Conservation (phyloP, 30 jellyfish, hydroid and myxozoan genomes). For the Rhopilema esculentum region DNA sequence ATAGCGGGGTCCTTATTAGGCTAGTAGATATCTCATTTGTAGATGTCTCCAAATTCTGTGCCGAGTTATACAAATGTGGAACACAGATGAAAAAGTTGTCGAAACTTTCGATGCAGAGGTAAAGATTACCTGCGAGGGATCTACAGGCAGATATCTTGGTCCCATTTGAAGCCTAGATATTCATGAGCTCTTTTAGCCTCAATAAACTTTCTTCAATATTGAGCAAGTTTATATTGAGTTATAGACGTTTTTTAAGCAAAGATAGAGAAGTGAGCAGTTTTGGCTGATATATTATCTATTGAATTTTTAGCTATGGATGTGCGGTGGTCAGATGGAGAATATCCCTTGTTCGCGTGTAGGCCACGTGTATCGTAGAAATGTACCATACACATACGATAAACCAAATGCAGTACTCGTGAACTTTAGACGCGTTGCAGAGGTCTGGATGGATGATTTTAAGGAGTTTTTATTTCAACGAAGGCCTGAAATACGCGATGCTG, state of each 20-base stretch:
- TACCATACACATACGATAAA: constrained; percentile 92
- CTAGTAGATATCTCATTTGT: too few relatives aligned
- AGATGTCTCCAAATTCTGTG: not conserved
- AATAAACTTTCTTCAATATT: too few relatives aligned
- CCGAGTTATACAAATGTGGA: too few relatives aligned
- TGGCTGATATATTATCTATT: not conserved
- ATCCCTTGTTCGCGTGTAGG: constrained; percentile 99
- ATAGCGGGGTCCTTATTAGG: too few relatives aligned
- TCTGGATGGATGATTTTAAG: constrained; percentile 99
- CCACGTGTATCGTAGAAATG: constrained; percentile 98
- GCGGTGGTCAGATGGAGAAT: constrained; percentile 98
- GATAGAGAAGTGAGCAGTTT: too few relatives aligned
- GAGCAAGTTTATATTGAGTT: too few relatives aligned
- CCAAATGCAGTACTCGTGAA: constrained; percentile 94
- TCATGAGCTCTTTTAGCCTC: too few relatives aligned
- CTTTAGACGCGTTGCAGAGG: constrained; percentile 98
- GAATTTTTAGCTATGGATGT: constrained; percentile 96
- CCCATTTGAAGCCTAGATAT: too few relatives aligned
- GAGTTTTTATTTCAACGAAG: constrained; percentile 83
- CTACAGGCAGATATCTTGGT: too few relatives aligned
- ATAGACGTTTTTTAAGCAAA: too few relatives aligned
- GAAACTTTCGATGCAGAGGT: too few relatives aligned
- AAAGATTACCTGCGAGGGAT: too few relatives aligned
- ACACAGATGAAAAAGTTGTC: not conserved
- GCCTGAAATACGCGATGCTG: constrained; percentile 85